These are phyloP conservation scores for Craniophora ligustri DNA, from an alignment of 2,888 invertebrate species.

Conservation along the genomic window DNA sequence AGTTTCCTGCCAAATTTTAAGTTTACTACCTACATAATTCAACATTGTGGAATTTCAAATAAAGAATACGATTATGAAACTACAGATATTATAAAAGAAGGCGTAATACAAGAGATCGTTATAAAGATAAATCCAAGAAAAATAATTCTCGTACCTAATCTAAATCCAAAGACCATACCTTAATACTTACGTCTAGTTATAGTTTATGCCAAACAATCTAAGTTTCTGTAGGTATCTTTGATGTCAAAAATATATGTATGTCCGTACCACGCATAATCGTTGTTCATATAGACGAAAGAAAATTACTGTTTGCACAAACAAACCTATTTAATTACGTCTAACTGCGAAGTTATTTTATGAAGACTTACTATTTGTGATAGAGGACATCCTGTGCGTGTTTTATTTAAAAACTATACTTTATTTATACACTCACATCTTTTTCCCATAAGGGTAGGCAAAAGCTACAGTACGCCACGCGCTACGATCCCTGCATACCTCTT, in stretches of 20 bases:
- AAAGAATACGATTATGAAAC: too few species aligned
- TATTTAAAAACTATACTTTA: neutral
- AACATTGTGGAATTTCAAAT: too few species aligned
- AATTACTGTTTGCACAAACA: slow-evolving; percentile 49
- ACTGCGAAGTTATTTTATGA: slow-evolving; percentile 14
- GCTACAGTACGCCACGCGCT: too few species aligned
- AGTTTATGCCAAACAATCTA: neutral
- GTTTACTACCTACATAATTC: neutral
- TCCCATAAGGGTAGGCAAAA: too few species aligned
- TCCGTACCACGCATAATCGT: slow-evolving; percentile 23
- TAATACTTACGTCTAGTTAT: neutral
- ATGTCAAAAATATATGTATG: slow-evolving; percentile 26
- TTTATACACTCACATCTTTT: too few species aligned
- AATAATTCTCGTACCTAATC: neutral
- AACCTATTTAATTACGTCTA: slow-evolving; percentile 24
- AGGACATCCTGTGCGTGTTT: neutral
- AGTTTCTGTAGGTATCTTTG: neutral
- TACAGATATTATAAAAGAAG: too few species aligned
- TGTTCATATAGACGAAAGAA: slow-evolving; percentile 33
- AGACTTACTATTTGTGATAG: slow-evolving; percentile 20
- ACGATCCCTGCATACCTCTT: too few species aligned
- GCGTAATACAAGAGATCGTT: too few species aligned
- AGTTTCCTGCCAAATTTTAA: neutral
- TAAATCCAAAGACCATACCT: neutral
- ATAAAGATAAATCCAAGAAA: too few species aligned